A percentile compares a stretch with the other conserved stretches of the same genome.
Evolutionary conservation across 2,797 vertebrate species (phyloP).

Genomic region (Adrianichthys oophorus): DNA sequence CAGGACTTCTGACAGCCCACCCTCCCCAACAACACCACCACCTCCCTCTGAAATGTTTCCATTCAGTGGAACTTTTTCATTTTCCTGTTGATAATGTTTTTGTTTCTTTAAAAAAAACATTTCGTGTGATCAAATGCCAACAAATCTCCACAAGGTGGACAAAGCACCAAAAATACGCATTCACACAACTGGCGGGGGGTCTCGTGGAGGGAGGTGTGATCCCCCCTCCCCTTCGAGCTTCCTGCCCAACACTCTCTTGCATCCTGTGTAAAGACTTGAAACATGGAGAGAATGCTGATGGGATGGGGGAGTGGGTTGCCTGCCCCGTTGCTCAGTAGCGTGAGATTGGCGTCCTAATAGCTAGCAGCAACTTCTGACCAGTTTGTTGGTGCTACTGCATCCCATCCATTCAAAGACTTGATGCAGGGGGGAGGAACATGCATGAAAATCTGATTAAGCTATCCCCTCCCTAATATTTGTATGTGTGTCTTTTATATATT

Average conservation of each 20-base stretch:
- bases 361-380: slow-evolving; percentile 53
- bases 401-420: slow-evolving; percentile 73
- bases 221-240: slow-evolving; percentile 47
- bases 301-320: slow-evolving; percentile 40
- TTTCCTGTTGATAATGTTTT: slow-evolving; percentile 54
- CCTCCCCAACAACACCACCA: slow-evolving; percentile 20
- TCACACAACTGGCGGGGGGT: slow-evolving; percentile 64
- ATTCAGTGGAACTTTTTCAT: slow-evolving; percentile 67
- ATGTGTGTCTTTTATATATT: slow-evolving; percentile 72
- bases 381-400: slow-evolving; percentile 78
- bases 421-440: slow-evolving; percentile 66
- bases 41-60: slow-evolving; percentile 42
- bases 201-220: slow-evolving; percentile 49
- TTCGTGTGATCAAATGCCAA: slow-evolving; percentile 69
- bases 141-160: slow-evolving; percentile 71
- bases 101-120: slow-evolving; percentile 53
- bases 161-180: slow-evolving; percentile 72
- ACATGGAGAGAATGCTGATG: slow-evolving; percentile 64
- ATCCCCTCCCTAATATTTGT: slow-evolving; percentile 72
- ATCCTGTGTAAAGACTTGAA: slow-evolving; percentile 83
- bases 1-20: slow-evolving; percentile 63
- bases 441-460: slow-evolving; percentile 71
- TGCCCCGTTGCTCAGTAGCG: slow-evolving; percentile 76
- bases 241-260: slow-evolving; percentile 64
- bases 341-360: slow-evolving; percentile 59